Evolutionary conservation across 2,888 invertebrate species (phyloP).

Genomic region (Eupithecia subfuscata): DNA sequence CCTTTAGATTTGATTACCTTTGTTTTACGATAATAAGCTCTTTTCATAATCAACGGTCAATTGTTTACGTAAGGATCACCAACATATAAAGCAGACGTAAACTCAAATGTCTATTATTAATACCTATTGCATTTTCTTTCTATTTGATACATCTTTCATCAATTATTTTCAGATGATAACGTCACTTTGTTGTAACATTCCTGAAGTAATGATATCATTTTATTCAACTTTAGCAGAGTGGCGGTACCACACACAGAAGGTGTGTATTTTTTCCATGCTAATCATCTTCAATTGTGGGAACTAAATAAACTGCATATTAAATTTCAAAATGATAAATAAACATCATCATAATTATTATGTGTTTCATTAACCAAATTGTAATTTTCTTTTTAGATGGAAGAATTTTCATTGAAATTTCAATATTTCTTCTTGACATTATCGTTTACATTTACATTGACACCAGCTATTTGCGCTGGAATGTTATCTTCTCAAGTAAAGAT

Average conservation of each 20-base stretch:
- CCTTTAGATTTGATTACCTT: too few relatives aligned
- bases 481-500: conserved; percentile 19
- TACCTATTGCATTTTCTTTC: neutral
- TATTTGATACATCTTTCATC: neutral
- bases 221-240: neutral
- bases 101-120: too few relatives aligned
- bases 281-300: too few relatives aligned
- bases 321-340: neutral
- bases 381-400: neutral
- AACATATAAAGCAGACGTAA: too few relatives aligned
- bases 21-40: too few relatives aligned
- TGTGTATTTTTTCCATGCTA: neutral
- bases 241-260: neutral
- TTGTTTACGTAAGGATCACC: too few relatives aligned
- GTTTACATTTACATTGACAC: conserved; percentile 7
- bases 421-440: neutral
- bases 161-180: neutral
- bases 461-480: conserved; percentile 24
- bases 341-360: neutral
- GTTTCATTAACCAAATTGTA: neutral
- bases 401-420: neutral
- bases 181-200: neutral
- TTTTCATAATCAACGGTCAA: too few relatives aligned
- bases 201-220: neutral
- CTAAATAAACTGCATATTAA: too few relatives aligned